Evolutionary conservation across 2,888 invertebrate species (phyloP).

Genomic region (Agrotis ipsilon): DNA sequence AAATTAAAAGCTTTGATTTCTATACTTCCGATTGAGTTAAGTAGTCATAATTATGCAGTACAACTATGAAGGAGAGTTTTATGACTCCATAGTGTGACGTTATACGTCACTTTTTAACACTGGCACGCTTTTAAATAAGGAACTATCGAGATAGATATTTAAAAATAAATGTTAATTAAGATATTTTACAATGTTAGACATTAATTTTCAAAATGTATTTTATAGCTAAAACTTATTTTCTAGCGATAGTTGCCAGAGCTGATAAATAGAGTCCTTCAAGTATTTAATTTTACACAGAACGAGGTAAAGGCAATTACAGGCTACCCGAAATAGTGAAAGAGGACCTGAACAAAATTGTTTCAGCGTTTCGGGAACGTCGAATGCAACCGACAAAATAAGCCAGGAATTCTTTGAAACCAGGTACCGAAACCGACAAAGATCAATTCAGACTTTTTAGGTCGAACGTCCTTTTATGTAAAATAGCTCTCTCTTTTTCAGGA

Average conservation of each 20-base stretch:
- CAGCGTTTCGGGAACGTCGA: conserved; percentile 10
- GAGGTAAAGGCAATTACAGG: neutral
- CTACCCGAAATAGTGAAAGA: conserved; percentile 13
- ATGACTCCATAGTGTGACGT: no score
- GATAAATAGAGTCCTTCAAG: no score
- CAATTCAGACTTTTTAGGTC: conserved; percentile 11
- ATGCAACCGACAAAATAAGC: conserved; percentile 33
- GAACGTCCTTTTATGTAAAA: conserved; percentile 14
- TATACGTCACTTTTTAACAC: no score
- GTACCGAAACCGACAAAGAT: conserved; percentile 2
- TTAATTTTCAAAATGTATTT: no score
- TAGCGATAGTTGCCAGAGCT: no score
- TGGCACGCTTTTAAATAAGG: no score
- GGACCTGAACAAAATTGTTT: conserved; percentile 21
- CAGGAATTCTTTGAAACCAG: conserved; percentile 33
- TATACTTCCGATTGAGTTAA: conserved; percentile 9
- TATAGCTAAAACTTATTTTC: no score
- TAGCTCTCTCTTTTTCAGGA: neutral
- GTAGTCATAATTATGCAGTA: neutral
- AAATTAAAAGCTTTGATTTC: conserved; percentile 16
- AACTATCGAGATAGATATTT: no score
- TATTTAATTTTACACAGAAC: no score
- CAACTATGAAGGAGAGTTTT: no score
- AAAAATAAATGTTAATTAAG: no score
- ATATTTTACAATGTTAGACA: no score